A percentile compares a stretch with the other conserved stretches of the same genome.
Evolutionary conservation across 2,113 vertebrate genomes (phyloP).

Genomic region (Emydocephalus ijimae): DNA sequence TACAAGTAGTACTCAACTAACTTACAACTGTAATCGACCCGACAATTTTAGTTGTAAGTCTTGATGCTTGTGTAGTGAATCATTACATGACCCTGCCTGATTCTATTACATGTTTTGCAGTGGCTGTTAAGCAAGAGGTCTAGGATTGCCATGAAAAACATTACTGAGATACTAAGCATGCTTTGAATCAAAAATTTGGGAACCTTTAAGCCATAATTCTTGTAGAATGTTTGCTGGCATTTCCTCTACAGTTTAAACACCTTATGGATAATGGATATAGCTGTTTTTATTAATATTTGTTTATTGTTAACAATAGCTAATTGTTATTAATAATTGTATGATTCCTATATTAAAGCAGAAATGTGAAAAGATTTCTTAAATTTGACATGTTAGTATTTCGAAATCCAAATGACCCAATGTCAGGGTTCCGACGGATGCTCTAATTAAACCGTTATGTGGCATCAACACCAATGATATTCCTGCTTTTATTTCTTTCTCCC

Average conservation of each 20-base stretch:
- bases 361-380: not conserved
- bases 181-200: not conserved
- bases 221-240: not conserved
- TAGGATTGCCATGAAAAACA: not conserved
- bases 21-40: not conserved
- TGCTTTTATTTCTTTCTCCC: not conserved
- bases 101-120: not conserved
- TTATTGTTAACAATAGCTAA: not conserved
- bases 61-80: not conserved
- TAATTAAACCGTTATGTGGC: not conserved
- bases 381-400: not conserved
- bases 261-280: not conserved
- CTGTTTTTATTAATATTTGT: not conserved
- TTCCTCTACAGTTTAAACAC: not conserved
- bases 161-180: not conserved
- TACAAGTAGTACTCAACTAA: not conserved
- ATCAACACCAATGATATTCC: not conserved
- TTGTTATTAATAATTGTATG: not conserved
- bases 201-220: not conserved
- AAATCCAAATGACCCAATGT: not conserved
- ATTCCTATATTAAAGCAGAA: not conserved
- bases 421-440: too few relatives aligned
- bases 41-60: not conserved
- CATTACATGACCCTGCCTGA: not conserved
- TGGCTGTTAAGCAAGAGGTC: not conserved